Evolutionary conservation across 2,113 vertebrate species (phyloP).

Genomic region (Gallinago jamesoni): DNA sequence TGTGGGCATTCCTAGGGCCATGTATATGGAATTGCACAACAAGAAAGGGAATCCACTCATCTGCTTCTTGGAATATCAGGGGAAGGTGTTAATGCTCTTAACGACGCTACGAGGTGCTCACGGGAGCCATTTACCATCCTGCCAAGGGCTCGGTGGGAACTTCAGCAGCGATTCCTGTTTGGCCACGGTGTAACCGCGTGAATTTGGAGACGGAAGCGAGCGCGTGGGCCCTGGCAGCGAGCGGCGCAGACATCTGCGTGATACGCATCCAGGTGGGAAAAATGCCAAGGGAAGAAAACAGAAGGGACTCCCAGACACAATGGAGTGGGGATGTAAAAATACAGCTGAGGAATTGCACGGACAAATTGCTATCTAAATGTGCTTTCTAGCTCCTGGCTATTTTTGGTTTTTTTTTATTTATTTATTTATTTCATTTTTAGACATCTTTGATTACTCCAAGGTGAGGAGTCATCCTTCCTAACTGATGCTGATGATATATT

Average conservation of each 20-base stretch:
- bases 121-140: not conserved
- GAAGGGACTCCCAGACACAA: not conserved
- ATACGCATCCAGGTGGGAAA: not conserved
- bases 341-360: not conserved
- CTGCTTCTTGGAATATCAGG: accelerated
- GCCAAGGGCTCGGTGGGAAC: accelerated
- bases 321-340: not conserved
- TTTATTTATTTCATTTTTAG: not conserved
- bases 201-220: not conserved
- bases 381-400: not conserved
- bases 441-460: not conserved
- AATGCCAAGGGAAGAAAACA: not conserved
- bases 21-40: accelerated
- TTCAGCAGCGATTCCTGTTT: not conserved
- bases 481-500: not conserved
- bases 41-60: not conserved
- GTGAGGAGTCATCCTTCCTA: not conserved
- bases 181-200: accelerated
- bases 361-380: not conserved
- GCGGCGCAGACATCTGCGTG: not conserved
- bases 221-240: not conserved
- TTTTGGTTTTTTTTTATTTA: not conserved
- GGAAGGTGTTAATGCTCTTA: accelerated
- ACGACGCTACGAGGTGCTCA: not conserved
- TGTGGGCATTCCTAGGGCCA: not conserved